These are phyloP conservation scores for Neotoma lepida DNA, from an alignment of 2,113 vertebrate genomes.

Conservation along the genomic window DNA sequence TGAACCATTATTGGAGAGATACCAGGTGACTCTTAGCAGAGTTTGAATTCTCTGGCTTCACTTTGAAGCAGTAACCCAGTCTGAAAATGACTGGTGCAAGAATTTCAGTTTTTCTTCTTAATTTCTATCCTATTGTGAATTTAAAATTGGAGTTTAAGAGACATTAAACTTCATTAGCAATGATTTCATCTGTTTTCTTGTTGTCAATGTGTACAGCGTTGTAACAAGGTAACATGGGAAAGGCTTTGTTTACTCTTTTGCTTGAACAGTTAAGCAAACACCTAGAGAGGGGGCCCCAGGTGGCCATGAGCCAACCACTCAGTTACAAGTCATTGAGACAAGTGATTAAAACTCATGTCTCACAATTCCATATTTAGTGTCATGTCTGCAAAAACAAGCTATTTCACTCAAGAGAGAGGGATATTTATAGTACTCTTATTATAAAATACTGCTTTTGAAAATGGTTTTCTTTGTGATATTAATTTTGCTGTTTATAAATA, in stretches of 20 bases:
- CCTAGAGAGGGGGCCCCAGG: neutral
- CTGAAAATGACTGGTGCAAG: neutral
- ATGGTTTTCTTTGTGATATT: neutral
- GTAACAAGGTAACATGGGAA: neutral
- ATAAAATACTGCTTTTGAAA: neutral
- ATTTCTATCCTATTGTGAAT: neutral
- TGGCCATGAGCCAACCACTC: accelerated
- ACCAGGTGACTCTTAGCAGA: neutral
- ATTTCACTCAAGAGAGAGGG: neutral
- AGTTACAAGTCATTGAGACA: neutral
- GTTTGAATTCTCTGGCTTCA: neutral
- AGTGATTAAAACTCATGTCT: neutral
- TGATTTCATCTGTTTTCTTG: neutral
- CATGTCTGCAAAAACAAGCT: neutral
- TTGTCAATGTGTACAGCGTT: neutral
- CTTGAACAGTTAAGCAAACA: neutral
- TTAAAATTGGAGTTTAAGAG: neutral
- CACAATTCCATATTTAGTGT: neutral
- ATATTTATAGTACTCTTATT: neutral
- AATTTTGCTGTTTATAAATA: neutral
- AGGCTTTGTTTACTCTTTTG: neutral
- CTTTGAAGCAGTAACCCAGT: neutral
- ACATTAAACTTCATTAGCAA: neutral
- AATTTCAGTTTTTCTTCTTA: neutral
- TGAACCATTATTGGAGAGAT: neutral